Evolutionary conservation across 1,140 invertebrate genomes (phyloP), one percentile per base, ranked within the genome.

Genomic region (Heliothis virescens): DNA sequence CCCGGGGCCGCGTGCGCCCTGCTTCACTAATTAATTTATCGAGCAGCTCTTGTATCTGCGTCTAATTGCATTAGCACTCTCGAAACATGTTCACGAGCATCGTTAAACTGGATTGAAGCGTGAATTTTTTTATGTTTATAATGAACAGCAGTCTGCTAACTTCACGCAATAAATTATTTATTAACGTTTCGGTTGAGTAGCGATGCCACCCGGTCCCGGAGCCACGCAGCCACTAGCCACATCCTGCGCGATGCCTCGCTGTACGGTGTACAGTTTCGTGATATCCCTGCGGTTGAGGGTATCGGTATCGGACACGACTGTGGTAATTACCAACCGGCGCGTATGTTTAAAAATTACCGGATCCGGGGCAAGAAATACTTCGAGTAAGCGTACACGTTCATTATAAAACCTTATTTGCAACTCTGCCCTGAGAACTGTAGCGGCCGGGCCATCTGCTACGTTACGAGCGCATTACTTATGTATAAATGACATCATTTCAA

Each of bases 41-140:
- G 67, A 71, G 48, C 48, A 71, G 67, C 67, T 71, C 67, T 71
- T 26, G 26, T 71, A 50, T 71, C 67, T 71, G 67, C 67, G 26
- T 71, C 48, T 71, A 71, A 71, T 71, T 71, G 48, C 67, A 71
- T 71, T 71, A 52, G 48, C 67, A 52, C 67, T 67, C n/a, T 41
- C 34, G 34, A 65, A 67, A 67, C 63, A 48, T 48, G 67, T 53
- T 71, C 18, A 53, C 52, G 67, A 71, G 7, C 65, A 29, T 69
- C 65, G 48, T 69, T 69, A 69, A 69, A 69, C 48, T 71, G 47
- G 48, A 71, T 52, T 71, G 48, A 10, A 52, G 13, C 67, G 47
- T 53, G 67, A 71, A 71, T 71, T 71, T 71, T 71, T 63, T 71
- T 71, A 71, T 71, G 48, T 29, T 71, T 53, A 71, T 71, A 71